A percentile compares a stretch with the other conserved stretches of the same genome.
Evolutionary conservation across 2,888 invertebrate genomes (phyloP).

Genomic region (Acleris cristana): DNA sequence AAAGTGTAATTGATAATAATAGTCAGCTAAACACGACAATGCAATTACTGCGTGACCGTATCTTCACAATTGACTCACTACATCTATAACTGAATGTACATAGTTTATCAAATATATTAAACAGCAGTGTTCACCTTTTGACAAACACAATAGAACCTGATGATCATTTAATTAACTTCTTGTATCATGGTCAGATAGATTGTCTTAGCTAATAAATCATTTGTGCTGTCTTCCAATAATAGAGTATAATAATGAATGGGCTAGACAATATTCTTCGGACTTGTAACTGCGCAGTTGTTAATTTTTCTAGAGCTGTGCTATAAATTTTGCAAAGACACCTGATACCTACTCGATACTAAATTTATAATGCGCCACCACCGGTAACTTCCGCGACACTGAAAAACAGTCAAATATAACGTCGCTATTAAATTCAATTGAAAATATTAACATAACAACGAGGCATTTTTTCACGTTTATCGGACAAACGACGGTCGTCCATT

Average conservation of each 20-base stretch:
- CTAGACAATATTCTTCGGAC: slow-evolving; percentile 34
- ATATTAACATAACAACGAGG: slow-evolving; percentile 65
- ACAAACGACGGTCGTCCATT: slow-evolving; percentile 61
- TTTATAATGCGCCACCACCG: slow-evolving; percentile 20
- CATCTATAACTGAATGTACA: too few species aligned
- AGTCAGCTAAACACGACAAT: slow-evolving; percentile 14
- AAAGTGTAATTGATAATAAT: slow-evolving; percentile 29
- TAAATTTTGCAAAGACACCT: slow-evolving; percentile 28
- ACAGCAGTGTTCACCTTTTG: not conserved
- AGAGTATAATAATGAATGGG: slow-evolving; percentile 40
- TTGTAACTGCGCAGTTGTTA: slow-evolving; percentile 48
- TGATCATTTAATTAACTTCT: slow-evolving; percentile 25
- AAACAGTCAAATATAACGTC: slow-evolving; percentile 42
- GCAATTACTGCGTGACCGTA: slow-evolving; percentile 21
- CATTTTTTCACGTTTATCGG: slow-evolving; percentile 59
- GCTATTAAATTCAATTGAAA: slow-evolving; percentile 55
- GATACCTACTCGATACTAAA: slow-evolving; percentile 22
- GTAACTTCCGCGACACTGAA: slow-evolving; percentile 46
- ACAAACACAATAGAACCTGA: slow-evolving; percentile 20
- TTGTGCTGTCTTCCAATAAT: slow-evolving; percentile 44
- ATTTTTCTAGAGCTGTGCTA: slow-evolving; percentile 52
- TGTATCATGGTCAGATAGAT: slow-evolving; percentile 42
- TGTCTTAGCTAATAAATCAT: slow-evolving; percentile 61
- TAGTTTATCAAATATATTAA: too few species aligned
- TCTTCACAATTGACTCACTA: slow-evolving; percentile 12